Evolutionary conservation across 2,888 invertebrate species (phyloP).

Genomic region (Anodontia alba): DNA sequence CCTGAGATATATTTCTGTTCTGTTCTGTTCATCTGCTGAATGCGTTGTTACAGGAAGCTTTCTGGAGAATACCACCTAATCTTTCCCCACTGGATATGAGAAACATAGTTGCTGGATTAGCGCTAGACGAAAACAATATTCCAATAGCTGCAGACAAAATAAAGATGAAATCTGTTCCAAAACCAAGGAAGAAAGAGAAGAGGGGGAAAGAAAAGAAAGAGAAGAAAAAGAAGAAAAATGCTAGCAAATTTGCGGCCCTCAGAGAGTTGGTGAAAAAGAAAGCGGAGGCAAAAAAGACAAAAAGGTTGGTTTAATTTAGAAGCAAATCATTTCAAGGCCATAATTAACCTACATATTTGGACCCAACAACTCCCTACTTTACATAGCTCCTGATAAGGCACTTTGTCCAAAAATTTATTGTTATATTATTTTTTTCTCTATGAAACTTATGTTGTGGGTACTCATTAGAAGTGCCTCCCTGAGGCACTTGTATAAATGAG

Average conservation of each 20-base stretch:
- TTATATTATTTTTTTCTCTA: too few relatives aligned
- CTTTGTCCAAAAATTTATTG: too few relatives aligned
- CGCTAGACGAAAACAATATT: constrained; percentile 73
- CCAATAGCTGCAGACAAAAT: constrained; percentile 66
- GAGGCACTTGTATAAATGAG: too few relatives aligned
- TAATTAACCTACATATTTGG: constrained; percentile 43
- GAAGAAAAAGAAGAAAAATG: constrained; percentile 44
- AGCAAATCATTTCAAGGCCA: constrained; percentile 18
- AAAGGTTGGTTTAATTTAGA: constrained; percentile 40
- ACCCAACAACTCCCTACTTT: too few relatives aligned
- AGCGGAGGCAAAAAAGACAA: constrained; percentile 58
- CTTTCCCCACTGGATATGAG: constrained; percentile 86
- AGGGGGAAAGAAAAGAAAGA: constrained; percentile 48
- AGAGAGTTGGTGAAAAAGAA: constrained; percentile 62
- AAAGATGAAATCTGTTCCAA: constrained; percentile 36
- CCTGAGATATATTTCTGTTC: too few relatives aligned
- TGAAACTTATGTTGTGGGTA: too few relatives aligned
- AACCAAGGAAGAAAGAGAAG: constrained; percentile 53
- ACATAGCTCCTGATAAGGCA: too few relatives aligned
- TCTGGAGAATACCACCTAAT: constrained; percentile 93
- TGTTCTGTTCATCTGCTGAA: too few relatives aligned
- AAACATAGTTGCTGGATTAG: constrained; percentile 90
- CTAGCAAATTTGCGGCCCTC: constrained; percentile 55
- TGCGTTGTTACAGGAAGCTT: constrained; percentile 92
- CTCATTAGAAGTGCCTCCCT: too few relatives aligned